A percentile compares a stretch with the other conserved stretches of the same genome.
These are phyloP conservation scores for Alentia gelatinosa DNA, from an alignment of 2,888 invertebrate species.

Conservation along the genomic window DNA sequence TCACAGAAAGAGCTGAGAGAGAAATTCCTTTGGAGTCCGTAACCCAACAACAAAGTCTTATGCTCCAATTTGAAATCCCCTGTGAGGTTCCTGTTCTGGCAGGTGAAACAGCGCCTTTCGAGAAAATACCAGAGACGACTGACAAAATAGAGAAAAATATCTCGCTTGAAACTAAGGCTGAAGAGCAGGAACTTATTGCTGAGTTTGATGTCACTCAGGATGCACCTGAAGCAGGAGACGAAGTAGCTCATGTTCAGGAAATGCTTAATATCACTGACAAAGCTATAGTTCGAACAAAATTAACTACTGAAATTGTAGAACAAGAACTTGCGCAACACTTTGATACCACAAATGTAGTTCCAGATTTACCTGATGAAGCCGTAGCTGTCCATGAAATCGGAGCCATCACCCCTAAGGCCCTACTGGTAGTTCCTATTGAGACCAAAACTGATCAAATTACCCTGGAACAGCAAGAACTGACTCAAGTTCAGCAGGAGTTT, in stretches of 20 bases:
- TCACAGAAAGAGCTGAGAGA: neutral
- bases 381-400: neutral
- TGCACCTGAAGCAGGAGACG: neutral
- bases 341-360: neutral
- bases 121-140: too few species aligned
- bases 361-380: neutral
- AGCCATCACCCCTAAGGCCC: neutral
- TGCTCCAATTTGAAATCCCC: slow-evolving; percentile 30
- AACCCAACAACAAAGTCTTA: neutral
- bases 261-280: too few species aligned
- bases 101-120: too few species aligned
- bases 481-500: too few species aligned
- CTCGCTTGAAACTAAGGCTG: neutral
- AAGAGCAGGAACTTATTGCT: neutral
- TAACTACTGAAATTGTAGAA: neutral
- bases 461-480: too few species aligned
- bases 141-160: neutral
- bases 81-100: too few species aligned
- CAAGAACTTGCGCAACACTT: too few species aligned
- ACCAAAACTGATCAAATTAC: neutral
- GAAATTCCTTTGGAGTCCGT: neutral
- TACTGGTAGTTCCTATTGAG: neutral
- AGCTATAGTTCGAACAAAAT: too few species aligned
- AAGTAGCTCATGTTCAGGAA: neutral
- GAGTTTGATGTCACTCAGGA: neutral